phyloP scores from a whole-genome alignment of 2,888 invertebrate species.

The Venusia cambrica region DNA sequence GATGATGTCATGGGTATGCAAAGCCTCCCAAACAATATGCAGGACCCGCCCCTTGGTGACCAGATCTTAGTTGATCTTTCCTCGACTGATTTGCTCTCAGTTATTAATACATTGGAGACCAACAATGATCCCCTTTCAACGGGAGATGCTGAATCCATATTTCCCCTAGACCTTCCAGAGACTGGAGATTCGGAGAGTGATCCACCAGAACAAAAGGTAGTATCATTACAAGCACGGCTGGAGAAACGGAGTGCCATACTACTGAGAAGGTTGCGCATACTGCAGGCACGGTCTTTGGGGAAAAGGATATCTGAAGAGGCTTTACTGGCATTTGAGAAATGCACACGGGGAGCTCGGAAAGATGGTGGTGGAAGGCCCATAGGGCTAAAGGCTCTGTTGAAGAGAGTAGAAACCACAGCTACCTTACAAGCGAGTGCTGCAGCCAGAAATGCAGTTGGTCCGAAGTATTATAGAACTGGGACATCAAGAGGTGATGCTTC shows the following conservation, averaged over 20 bases:
- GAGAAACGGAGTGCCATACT: conserved; percentile 87
- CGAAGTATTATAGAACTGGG: conserved; percentile 71
- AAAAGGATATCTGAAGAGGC: conserved; percentile 90
- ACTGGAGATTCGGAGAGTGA: conserved; percentile 73
- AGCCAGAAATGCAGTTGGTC: conserved; percentile 56
- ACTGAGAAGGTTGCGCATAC: conserved; percentile 86
- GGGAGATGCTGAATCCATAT: conserved; percentile 73
- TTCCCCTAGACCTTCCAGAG: conserved; percentile 74
- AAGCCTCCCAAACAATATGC: conserved; percentile 77
- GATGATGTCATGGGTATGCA: conserved; percentile 82
- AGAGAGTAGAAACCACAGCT: conserved; percentile 67
- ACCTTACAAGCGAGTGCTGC: conserved; percentile 68
- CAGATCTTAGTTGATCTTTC: conserved; percentile 83
- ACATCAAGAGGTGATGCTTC: conserved; percentile 89
- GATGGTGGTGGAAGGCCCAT: conserved; percentile 70
- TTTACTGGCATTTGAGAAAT: conserved; percentile 82
- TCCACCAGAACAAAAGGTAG: conserved; percentile 76
- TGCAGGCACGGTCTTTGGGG: conserved; percentile 88
- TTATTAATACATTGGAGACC: conserved; percentile 87
- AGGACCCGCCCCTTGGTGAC: conserved; percentile 83
- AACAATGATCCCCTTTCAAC: conserved; percentile 64
- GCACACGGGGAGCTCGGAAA: conserved; percentile 86
- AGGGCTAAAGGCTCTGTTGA: conserved; percentile 67
- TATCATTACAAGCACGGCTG: conserved; percentile 80
- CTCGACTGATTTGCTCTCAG: conserved; percentile 85